These are phyloP conservation scores for Protomyctophum bolini DNA, from an alignment of 2,113 vertebrate species.

Conservation along the genomic window DNA sequence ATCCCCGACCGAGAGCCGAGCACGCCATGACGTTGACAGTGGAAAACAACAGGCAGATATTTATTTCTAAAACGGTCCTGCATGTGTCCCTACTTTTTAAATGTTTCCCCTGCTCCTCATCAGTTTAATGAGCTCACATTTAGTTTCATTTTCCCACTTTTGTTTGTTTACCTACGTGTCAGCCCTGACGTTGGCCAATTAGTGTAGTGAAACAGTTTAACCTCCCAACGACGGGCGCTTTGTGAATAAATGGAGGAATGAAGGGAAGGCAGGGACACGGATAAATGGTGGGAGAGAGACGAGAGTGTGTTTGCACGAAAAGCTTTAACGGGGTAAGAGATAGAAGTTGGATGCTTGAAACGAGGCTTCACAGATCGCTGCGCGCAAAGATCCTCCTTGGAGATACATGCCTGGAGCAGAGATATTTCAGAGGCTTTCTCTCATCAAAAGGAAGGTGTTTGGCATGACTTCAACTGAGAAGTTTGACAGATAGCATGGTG, in stretches of 20 bases:
- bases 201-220: constrained; percentile 81
- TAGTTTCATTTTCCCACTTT: constrained; percentile 75
- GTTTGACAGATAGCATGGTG: constrained; percentile 40
- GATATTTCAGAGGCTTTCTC: constrained; percentile 53
- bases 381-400: constrained; percentile 37
- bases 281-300: constrained; percentile 25
- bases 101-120: constrained; percentile 69
- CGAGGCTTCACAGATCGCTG: constrained; percentile 23
- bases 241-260: background rate
- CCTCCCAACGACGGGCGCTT: constrained; percentile 60
- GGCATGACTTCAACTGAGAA: constrained; percentile 49
- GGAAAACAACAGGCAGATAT: constrained; percentile 31
- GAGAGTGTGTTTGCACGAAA: constrained; percentile 40
- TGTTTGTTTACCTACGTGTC: constrained; percentile 79
- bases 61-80: background rate
- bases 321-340: constrained; percentile 16
- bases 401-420: constrained; percentile 33
- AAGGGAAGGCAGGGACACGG: background rate
- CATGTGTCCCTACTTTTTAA: constrained; percentile 22
- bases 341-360: constrained; percentile 9
- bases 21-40: background rate
- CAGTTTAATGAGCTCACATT: constrained; percentile 82
- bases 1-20: background rate
- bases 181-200: constrained; percentile 79
- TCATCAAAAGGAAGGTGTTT: constrained; percentile 56